A percentile compares a stretch with the other conserved stretches of the same genome.
These are phyloP conservation scores for Odocoileus hemionus DNA, from an alignment of 2,113 vertebrate genomes.

Conservation along the genomic window DNA sequence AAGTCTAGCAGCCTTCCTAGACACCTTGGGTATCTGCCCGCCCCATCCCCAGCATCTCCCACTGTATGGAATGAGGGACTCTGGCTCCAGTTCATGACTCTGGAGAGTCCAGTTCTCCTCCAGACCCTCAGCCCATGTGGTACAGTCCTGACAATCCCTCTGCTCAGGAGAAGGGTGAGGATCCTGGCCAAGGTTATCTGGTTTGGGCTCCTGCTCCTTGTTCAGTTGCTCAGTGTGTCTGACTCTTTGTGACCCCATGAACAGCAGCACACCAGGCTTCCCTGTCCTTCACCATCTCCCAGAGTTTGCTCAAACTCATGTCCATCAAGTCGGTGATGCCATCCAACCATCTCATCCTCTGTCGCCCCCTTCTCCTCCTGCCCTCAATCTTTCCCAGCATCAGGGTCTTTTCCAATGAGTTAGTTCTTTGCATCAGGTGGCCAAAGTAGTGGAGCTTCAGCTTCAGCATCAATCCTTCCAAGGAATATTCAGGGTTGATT, in stretches of 20 bases:
- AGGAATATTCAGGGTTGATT: background rate
- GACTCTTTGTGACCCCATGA: background rate
- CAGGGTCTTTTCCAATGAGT: background rate
- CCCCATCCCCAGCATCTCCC: background rate
- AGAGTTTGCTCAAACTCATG: background rate
- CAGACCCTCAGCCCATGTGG: background rate
- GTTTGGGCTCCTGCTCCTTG: background rate
- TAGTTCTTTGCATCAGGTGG: accelerated
- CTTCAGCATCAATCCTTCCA: background rate
- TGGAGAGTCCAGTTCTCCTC: background rate
- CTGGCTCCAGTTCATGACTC: background rate
- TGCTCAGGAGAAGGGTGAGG: background rate
- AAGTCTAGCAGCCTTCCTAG: background rate
- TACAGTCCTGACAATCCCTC: background rate
- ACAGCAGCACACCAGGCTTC: background rate
- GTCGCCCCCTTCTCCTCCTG: background rate
- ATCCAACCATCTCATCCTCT: background rate
- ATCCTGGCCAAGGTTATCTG: background rate
- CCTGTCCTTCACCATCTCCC: background rate
- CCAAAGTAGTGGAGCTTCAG: background rate
- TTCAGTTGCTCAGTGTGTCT: background rate
- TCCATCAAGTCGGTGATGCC: background rate
- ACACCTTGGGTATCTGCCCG: background rate
- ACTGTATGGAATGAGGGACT: background rate
- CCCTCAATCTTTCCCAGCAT: background rate